Evolutionary conservation across 1,140 invertebrate genomes (phyloP), one percentile per base, ranked within the genome.

Genomic region (Potamilus streckersoni): DNA sequence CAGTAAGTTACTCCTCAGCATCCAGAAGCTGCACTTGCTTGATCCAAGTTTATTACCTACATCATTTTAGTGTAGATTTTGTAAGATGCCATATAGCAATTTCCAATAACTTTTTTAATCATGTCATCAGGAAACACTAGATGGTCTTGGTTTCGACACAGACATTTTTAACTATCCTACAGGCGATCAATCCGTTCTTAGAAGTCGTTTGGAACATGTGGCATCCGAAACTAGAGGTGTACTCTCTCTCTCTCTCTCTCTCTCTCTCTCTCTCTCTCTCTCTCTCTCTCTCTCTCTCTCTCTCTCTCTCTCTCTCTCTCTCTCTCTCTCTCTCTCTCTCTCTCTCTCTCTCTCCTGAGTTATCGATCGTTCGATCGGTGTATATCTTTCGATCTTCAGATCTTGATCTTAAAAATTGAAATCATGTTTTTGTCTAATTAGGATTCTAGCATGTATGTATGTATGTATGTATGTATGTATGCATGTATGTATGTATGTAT

Each of bases 181-280:
- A 19, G 59, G 59, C 27, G 67, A 69, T 57, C 67, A 55, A 0
- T 5, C 59, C 4, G 56, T 58, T n/a, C 67, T 69, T 0, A 69
- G 16, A 20, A 55, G 56, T 12, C 67, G 59, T 56, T n/a, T 69
- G 8, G n/a, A 58, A 23, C 23, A 8, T 3, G 67, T 58, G 27
- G n/a, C 67, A 14, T 2, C 56, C 49, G 59, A 55, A 58, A 69
- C 56, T 58, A 69, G 67, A 19, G 67, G 67, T 69, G 31, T n/a
- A 0, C 16, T 56, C 67, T 69, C 55, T 69, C 67, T 69, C 67
- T 20, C 17, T 68, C 65, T 67, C 31, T 67, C 31, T 67, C 31
- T 67, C 31, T 67, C 65, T 67, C 66, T 68, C 66, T 68, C 66
- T 68, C 66, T 68, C 66, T 68, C 38, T 68, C 31, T 14, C 8